A percentile compares a stretch with the other conserved stretches of the same genome.
These are phyloP conservation scores for Accipiter virgatus DNA, from an alignment of 2,113 vertebrate species.

Conservation along the genomic window DNA sequence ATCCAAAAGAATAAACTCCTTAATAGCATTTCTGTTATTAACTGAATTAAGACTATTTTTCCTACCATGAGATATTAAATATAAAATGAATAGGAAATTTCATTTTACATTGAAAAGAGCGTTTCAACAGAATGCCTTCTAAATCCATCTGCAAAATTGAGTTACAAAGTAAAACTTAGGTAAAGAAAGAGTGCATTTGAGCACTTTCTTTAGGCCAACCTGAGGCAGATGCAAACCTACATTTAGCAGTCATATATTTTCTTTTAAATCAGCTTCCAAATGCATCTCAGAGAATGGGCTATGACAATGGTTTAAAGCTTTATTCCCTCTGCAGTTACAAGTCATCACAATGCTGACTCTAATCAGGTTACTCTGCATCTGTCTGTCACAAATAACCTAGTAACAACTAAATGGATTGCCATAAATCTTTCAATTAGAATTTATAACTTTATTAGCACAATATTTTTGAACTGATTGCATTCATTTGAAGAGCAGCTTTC, in stretches of 20 bases:
- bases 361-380: conserved; percentile 83
- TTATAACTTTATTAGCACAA: conserved; percentile 87
- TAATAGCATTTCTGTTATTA: background rate
- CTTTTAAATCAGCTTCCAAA: conserved; percentile 66
- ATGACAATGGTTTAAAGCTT: conserved; percentile 71
- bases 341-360: conserved; percentile 76
- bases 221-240: conserved; percentile 54
- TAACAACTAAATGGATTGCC: conserved; percentile 80
- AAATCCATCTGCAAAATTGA: conserved; percentile 33
- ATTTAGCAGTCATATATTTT: conserved; percentile 57
- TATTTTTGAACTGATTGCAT: conserved; percentile 86
- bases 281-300: conserved; percentile 66
- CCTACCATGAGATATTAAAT: background rate
- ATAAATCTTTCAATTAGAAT: conserved; percentile 90
- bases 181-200: background rate
- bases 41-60: background rate
- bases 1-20: background rate
- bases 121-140: background rate
- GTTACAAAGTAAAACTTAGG: conserved; percentile 55
- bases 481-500: conserved; percentile 83
- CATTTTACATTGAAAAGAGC: background rate
- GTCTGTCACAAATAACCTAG: conserved; percentile 87
- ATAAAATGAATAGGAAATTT: background rate
- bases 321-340: conserved; percentile 75
- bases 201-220: background rate